Evolutionary conservation across 2,888 invertebrate genomes (phyloP).

Genomic region (Barypeithes pellucidus): DNA sequence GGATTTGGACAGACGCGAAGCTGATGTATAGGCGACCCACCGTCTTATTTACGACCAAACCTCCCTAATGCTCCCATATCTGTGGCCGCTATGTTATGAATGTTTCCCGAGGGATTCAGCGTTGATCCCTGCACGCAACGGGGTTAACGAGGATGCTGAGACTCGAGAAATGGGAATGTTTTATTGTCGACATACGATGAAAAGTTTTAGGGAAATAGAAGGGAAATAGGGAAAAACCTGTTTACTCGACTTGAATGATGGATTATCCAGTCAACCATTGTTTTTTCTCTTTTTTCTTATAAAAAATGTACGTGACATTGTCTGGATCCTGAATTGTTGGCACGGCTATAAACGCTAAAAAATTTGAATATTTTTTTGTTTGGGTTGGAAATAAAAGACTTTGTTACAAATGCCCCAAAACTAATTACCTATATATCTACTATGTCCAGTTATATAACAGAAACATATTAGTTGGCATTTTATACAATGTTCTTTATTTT

Average conservation of each 20-base stretch:
- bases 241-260: conserved; percentile 31
- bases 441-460: no score
- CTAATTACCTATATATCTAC: no score
- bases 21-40: conserved; percentile 64
- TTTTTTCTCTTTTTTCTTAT: conserved; percentile 12
- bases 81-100: conserved; percentile 66
- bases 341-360: conserved; percentile 1
- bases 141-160: conserved; percentile 47
- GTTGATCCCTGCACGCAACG: conserved; percentile 46
- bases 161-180: conserved; percentile 40
- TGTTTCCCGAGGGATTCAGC: conserved; percentile 62
- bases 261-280: conserved; percentile 27
- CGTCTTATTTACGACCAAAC: conserved; percentile 66
- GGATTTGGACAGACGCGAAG: conserved; percentile 64
- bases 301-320: conserved; percentile 12
- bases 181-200: conserved; percentile 43
- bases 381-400: neutral
- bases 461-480: no score
- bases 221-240: conserved; percentile 32
- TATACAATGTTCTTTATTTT: no score
- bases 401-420: neutral
- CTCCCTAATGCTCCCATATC: conserved; percentile 65
- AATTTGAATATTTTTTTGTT: conserved; percentile 5
- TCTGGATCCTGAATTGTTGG: conserved; percentile 10
- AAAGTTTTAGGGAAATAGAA: conserved; percentile 41